Evolutionary conservation across 2,113 vertebrate species (phyloP), one percentile per base, ranked within the genome.

Genomic region (Sphaerodactylus townsendi): DNA sequence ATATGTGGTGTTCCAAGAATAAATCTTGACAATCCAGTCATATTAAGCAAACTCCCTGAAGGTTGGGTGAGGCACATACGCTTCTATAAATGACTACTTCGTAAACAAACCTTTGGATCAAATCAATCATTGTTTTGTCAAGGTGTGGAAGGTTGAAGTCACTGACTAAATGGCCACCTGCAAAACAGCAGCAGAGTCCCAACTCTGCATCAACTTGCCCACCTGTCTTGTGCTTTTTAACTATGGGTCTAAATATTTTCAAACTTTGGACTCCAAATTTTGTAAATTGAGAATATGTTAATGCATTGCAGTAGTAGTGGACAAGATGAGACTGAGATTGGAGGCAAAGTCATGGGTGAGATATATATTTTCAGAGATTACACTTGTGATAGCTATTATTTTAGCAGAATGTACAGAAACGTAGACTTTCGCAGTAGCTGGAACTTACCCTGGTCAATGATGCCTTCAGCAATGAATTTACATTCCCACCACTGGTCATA

Each of bases 401-500:
- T 83, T 46, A 44, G 48, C 44, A 37, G 5, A 35, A 68, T 17
- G 33, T 68, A 68, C n/a, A 35, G 66, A 68, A 68, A 35, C 66
- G 19, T 33, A n/a, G 66, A 69, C 14, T n/a, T 37, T 48, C 35
- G 37, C 56, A 11, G 37, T 21, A 23, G 21, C 25, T 68, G 25
- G 77, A 74, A 71, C 86, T 92, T 85, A 98, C 97, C 99, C 96
- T 99, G 99, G 92, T 99, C 98, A 3, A 99, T 99, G 95, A 99
- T 99, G 87, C 99, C 98, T 93, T 99, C 99, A 3, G 99, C 97
- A 15, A 99, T 99, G 94, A 99, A 99, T 92, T 99, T 99, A 90
- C 99, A 99, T 71, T 99, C 99, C 99, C 99, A 99, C 99, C 99
- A 99, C 93, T 99, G 99, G 94, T 99, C 99, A 41, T 99, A 98